These are phyloP conservation scores for Muscicapa adusta DNA, from an alignment of 2,113 vertebrate species.

Conservation along the genomic window DNA sequence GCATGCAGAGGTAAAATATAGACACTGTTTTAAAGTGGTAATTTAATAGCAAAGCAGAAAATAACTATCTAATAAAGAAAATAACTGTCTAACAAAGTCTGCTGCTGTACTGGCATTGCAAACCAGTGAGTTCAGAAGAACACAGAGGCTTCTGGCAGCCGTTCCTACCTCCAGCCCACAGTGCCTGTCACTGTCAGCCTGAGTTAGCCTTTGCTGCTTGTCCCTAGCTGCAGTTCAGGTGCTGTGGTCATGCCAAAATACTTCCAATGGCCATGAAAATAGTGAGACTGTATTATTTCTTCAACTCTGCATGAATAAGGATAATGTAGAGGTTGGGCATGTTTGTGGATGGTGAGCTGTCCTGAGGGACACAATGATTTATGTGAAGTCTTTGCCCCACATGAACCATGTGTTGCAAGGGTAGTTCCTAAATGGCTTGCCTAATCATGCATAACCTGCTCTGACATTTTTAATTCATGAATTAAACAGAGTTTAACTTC, in stretches of 20 bases:
- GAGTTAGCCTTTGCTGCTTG: neutral
- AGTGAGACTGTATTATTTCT: neutral
- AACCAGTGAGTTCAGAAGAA: neutral
- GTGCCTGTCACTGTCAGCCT: neutral
- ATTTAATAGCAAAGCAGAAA: neutral
- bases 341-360: neutral
- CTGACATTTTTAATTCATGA: neutral
- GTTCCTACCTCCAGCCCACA: neutral
- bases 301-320: neutral
- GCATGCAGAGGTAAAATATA: neutral
- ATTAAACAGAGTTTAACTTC: neutral
- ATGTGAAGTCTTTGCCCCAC: neutral
- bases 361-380: neutral
- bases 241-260: neutral
- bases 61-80: neutral
- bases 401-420: neutral
- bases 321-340: neutral
- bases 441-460: neutral
- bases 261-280: neutral
- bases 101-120: neutral
- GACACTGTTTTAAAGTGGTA: neutral
- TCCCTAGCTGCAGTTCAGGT: neutral
- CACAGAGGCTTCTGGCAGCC: neutral
- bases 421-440: neutral
- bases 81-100: neutral